Percentiles rank a stretch among this genome's conserved stretches.
Conservation (phyloP, 2,888 invertebrate genomes). For the Glomeris marginata region DNA sequence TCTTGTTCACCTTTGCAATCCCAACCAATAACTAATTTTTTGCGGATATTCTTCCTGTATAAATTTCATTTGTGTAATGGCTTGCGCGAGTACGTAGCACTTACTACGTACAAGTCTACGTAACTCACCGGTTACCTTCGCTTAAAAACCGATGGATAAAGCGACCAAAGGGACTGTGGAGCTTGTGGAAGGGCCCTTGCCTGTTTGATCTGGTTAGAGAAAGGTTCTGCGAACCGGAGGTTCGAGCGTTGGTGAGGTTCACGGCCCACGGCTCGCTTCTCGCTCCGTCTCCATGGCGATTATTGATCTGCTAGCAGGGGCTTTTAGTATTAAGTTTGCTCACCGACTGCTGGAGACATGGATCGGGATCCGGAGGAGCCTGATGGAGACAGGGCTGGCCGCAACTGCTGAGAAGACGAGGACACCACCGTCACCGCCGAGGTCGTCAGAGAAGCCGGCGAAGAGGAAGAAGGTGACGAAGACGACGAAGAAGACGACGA, state of each 20-base stretch:
- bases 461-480: constrained; percentile 10
- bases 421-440: background rate
- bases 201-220: too few species aligned
- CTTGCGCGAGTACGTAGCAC: too few species aligned
- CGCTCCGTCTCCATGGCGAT: constrained; percentile 7
- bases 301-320: constrained; percentile 3
- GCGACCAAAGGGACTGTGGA: too few species aligned
- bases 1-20: too few species aligned
- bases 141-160: too few species aligned
- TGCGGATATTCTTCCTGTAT: too few species aligned
- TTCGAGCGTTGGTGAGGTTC: constrained; percentile 6
- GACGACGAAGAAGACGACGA: constrained; percentile 7
- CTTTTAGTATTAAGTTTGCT: constrained; percentile 31
- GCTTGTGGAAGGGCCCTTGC: too few species aligned
- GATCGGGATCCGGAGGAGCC: constrained; percentile 54
- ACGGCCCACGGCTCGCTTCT: background rate
- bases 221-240: constrained; percentile 4
- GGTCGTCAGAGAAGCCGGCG: constrained; percentile 6
- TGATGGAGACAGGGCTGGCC: constrained; percentile 28
- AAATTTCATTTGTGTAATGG: too few species aligned
- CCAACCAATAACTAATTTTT: too few species aligned
- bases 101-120: too few species aligned
- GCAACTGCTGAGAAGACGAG: constrained; percentile 16
- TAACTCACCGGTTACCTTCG: too few species aligned
- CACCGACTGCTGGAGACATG: constrained; percentile 95